These are phyloP conservation scores for Embiotoca jacksoni DNA, from an alignment of 2,113 vertebrate species.

Conservation along the genomic window DNA sequence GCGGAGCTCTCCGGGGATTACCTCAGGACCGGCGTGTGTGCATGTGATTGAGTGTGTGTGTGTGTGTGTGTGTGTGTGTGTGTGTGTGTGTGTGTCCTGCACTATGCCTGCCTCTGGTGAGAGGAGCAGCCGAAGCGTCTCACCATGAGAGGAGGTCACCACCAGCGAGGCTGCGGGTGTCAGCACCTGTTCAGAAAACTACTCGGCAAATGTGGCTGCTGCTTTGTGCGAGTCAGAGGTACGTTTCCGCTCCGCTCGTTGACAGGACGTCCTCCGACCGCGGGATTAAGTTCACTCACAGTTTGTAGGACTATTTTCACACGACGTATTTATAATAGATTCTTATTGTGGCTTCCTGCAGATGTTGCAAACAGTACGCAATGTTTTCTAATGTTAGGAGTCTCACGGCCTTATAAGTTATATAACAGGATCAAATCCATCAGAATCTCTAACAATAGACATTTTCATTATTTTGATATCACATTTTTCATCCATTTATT, in stretches of 20 bases:
- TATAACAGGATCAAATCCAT: no score
- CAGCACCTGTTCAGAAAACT: slow-evolving; percentile 90
- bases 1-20: slow-evolving; percentile 13
- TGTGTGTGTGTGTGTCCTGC: slow-evolving; percentile 44
- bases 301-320: background rate
- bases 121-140: slow-evolving; percentile 72
- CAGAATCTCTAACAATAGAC: no score
- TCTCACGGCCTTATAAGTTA: no score
- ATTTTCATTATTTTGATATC: no score
- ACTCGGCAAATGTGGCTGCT: slow-evolving; percentile 90
- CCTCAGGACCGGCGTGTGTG: background rate
- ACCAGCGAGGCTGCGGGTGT: slow-evolving; percentile 87
- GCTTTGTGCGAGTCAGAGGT: slow-evolving; percentile 87
- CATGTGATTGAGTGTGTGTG: slow-evolving; percentile 13
- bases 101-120: slow-evolving; percentile 76
- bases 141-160: slow-evolving; percentile 89
- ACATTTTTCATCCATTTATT: no score
- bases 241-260: slow-evolving; percentile 56
- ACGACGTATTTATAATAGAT: background rate
- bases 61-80: slow-evolving; percentile 26
- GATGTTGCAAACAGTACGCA: background rate
- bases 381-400: no score
- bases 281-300: no score
- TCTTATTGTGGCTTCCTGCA: background rate
- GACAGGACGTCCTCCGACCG: background rate